Conservation (phyloP, 2,797 vertebrate genomes). For the Hemibagrus guttatus region DNA sequence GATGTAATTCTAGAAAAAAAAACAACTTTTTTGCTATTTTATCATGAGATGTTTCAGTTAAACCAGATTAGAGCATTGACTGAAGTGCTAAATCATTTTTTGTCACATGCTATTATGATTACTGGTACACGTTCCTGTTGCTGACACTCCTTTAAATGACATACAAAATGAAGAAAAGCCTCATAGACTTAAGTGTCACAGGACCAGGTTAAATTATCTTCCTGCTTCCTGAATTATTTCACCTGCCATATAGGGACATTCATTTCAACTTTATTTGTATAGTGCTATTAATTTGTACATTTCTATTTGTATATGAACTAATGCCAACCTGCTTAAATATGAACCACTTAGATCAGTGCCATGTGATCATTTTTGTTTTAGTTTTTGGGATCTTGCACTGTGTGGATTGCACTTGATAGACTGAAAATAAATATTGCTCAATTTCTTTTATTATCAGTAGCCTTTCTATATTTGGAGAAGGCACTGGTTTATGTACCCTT, state of each 20-base stretch:
- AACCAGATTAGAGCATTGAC: not conserved
- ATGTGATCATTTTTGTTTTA: not conserved
- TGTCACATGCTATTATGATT: not conserved
- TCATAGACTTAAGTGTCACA: not conserved
- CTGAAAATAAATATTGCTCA: not conserved
- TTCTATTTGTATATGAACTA: not conserved
- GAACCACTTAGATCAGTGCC: not conserved
- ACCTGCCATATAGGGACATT: not conserved
- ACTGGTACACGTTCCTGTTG: not conserved
- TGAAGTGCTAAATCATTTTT: not conserved
- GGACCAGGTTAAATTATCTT: not conserved
- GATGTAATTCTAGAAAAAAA: not conserved
- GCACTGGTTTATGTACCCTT: not conserved
- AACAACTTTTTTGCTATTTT: not conserved
- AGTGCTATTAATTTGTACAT: not conserved
- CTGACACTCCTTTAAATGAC: not conserved
- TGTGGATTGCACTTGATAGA: not conserved
- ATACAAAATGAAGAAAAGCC: not conserved
- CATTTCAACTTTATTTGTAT: too few relatives aligned
- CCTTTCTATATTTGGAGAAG: slow-evolving; percentile 1
- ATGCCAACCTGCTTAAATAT: not conserved
- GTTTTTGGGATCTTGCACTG: not conserved
- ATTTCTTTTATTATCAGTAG: not conserved
- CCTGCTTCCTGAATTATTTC: slow-evolving; percentile 1
- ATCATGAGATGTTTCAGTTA: not conserved